Evolutionary conservation across 2,113 vertebrate species (phyloP).

Genomic region (Chrysemys picta): DNA sequence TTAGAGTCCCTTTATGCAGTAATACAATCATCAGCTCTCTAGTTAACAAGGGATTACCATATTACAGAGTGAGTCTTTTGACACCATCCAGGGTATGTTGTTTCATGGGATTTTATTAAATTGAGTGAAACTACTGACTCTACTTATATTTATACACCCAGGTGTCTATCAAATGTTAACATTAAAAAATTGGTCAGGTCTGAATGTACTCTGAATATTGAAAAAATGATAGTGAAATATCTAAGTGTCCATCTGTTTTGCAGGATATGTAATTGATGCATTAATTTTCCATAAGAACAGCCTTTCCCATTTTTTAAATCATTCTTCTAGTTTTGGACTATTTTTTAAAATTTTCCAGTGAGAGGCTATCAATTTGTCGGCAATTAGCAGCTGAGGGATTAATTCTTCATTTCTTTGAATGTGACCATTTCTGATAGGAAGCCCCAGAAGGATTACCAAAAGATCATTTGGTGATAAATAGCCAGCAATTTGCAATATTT

Average conservation of each 20-base stretch:
- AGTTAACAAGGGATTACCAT: rapidly evolving
- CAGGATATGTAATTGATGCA: background rate
- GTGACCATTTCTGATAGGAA: background rate
- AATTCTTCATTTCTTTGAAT: constrained; percentile 14
- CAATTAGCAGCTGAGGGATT: background rate
- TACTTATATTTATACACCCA: background rate
- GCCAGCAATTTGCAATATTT: background rate
- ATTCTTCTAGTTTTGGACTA: background rate
- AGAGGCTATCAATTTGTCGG: background rate
- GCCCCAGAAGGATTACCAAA: background rate
- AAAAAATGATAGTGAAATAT: background rate
- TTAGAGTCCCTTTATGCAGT: background rate
- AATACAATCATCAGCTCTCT: rapidly evolving
- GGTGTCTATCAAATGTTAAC: background rate
- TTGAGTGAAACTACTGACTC: background rate
- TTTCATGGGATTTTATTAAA: background rate
- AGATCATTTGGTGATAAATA: background rate
- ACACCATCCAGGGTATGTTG: background rate
- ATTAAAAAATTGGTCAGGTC: background rate
- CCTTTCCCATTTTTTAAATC: background rate
- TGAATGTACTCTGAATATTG: background rate
- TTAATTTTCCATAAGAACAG: background rate
- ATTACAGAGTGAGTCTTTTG: background rate
- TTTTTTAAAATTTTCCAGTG: background rate
- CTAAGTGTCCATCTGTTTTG: background rate